Evolutionary conservation across 1,140 invertebrate species (phyloP).

Genomic region (Heterodera carotae): DNA sequence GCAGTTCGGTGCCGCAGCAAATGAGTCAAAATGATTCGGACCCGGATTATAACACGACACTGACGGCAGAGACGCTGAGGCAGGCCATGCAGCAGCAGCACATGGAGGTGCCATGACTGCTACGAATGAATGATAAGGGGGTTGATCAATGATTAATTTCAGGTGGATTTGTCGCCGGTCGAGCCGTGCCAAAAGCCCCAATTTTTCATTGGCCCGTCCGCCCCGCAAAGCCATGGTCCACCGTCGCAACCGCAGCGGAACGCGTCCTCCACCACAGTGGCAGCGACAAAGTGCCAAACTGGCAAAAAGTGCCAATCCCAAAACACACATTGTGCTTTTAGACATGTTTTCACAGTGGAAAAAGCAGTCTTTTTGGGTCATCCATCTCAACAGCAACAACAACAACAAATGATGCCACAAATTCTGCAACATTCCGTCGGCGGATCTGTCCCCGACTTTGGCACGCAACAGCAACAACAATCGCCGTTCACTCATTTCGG

Average conservation of each 20-base stretch:
- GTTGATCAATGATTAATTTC: neutral
- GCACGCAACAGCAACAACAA: conserved; percentile 7
- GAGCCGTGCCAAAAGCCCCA: conserved; percentile 13
- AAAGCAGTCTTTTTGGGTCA: neutral
- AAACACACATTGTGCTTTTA: neutral
- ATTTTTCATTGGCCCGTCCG: conserved; percentile 29
- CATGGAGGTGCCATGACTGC: neutral
- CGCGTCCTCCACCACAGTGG: conserved; percentile 4
- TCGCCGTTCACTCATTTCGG: neutral
- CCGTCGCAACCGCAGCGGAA: neutral
- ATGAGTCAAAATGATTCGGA: conserved; percentile 52
- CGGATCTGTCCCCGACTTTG: neutral
- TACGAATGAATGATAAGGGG: neutral
- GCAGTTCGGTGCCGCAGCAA: conserved; percentile 32
- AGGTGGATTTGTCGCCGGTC: conserved; percentile 7
- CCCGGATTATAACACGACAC: conserved; percentile 63
- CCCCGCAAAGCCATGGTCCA: neutral
- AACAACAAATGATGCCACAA: too few relatives aligned
- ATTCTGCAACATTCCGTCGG: neutral
- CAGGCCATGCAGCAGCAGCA: conserved; percentile 17
- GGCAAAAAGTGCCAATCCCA: neutral
- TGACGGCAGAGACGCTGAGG: conserved; percentile 55
- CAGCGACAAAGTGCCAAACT: conserved; percentile 21
- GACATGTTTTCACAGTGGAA: conserved; percentile 27
- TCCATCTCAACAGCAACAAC: neutral